These are phyloP conservation scores for Astreopora myriophthalma DNA, from an alignment of 64 coral and sea anemone genomes.

Conservation along the genomic window DNA sequence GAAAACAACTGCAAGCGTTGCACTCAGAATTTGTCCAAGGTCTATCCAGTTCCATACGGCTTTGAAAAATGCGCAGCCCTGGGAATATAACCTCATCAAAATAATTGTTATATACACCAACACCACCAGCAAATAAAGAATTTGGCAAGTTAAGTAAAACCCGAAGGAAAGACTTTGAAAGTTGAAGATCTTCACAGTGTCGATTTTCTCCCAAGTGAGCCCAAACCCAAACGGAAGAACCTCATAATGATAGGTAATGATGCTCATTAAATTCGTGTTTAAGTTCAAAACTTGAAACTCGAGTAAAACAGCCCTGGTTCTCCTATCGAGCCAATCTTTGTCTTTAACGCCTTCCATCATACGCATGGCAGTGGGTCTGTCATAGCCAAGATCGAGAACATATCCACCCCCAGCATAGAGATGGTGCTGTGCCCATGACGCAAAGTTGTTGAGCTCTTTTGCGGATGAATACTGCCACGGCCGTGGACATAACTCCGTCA, in stretches of 20 bases:
- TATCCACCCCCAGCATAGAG: slow-evolving; percentile 32
- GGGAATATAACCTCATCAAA: neutral
- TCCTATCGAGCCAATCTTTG: slow-evolving; percentile 30
- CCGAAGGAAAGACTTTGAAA: slow-evolving; percentile 8
- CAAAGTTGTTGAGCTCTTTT: slow-evolving; percentile 11
- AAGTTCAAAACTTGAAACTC: slow-evolving; percentile 34
- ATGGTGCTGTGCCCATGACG: slow-evolving; percentile 3
- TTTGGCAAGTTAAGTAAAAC: slow-evolving; percentile 30
- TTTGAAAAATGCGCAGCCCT: neutral
- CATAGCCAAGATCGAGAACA: slow-evolving; percentile 25
- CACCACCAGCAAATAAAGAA: neutral
- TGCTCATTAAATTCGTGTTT: slow-evolving; percentile 34
- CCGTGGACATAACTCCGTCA: neutral
- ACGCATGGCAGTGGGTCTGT: slow-evolving; percentile 8
- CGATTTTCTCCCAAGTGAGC: slow-evolving; percentile 3
- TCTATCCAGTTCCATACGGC: slow-evolving; percentile 31
- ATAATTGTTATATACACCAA: neutral
- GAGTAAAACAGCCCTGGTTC: slow-evolving; percentile 25
- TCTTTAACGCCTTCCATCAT: slow-evolving; percentile 25
- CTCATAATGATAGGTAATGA: slow-evolving; percentile 10
- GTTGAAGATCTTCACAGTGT: slow-evolving; percentile 11
- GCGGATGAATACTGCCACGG: slow-evolving; percentile 32
- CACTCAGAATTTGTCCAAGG: neutral
- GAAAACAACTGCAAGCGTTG: neutral
- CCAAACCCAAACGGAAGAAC: slow-evolving; percentile 32